These are phyloP conservation scores for Trematocara caparti DNA, from an alignment of 2,797 vertebrate species.

Conservation along the genomic window DNA sequence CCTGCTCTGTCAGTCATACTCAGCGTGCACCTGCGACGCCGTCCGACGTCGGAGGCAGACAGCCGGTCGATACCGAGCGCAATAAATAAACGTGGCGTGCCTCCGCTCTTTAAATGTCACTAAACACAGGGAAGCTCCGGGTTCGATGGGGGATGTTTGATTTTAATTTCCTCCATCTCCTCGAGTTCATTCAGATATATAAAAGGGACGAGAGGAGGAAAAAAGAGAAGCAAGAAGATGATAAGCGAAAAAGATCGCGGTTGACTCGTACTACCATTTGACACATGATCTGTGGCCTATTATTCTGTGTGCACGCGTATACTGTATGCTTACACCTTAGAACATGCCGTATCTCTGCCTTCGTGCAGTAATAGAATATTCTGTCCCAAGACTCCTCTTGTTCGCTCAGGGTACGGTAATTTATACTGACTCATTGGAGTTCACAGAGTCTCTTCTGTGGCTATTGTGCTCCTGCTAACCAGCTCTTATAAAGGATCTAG, in stretches of 20 bases:
- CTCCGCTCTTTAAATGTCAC: conserved; percentile 24
- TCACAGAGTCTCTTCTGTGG: conserved; percentile 49
- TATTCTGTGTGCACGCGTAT: neutral
- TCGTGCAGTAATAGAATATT: conserved; percentile 52
- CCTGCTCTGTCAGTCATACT: conserved; percentile 48
- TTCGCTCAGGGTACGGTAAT: conserved; percentile 55
- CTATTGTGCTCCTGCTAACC: conserved; percentile 58
- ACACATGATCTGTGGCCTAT: conserved; percentile 40
- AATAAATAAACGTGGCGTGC: conserved; percentile 31
- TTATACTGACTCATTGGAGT: conserved; percentile 55
- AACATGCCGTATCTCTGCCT: conserved; percentile 28
- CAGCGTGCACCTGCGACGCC: neutral
- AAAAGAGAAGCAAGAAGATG: conserved; percentile 2
- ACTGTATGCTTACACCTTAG: neutral
- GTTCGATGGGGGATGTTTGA: neutral
- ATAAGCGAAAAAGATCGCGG: conserved; percentile 19
- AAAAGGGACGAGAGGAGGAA: neutral
- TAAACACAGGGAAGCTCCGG: neutral
- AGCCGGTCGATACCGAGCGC: conserved; percentile 14
- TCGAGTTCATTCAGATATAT: neutral
- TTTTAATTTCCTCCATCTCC: neutral
- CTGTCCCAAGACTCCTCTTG: conserved; percentile 45
- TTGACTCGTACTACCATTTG: conserved; percentile 34
- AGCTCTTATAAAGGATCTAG: conserved; percentile 57
- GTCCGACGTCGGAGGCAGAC: conserved; percentile 12